Percentiles rank a stretch among this genome's conserved stretches.
These are phyloP conservation scores for Gari tellinella DNA, from an alignment of 2,888 invertebrate species.

Conservation along the genomic window DNA sequence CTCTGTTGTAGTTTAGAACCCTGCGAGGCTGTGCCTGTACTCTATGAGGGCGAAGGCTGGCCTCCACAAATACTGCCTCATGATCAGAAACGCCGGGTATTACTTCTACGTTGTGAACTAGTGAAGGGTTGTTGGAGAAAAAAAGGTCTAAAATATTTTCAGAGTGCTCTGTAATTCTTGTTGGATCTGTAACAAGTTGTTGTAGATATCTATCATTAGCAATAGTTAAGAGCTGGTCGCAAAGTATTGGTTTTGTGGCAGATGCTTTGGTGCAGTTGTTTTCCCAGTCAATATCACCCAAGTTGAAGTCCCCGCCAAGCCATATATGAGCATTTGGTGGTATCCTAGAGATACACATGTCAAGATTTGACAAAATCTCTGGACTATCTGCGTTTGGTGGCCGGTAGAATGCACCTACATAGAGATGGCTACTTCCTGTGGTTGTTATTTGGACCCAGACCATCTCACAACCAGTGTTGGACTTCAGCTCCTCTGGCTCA, in stretches of 20 bases:
- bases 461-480: constrained; percentile 15
- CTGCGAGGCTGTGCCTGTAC: neutral
- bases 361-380: constrained; percentile 5
- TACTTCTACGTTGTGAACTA: too few relatives aligned
- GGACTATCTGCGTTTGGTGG: constrained; percentile 10
- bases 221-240: constrained; percentile 22
- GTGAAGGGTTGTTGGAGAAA: constrained; percentile 25
- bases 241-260: constrained; percentile 6
- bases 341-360: constrained; percentile 23
- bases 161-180: constrained; percentile 25
- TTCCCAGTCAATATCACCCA: constrained; percentile 33
- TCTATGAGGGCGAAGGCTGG: too few relatives aligned
- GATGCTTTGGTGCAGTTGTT: constrained; percentile 7
- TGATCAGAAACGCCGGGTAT: too few relatives aligned
- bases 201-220: constrained; percentile 21
- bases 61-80: too few relatives aligned
- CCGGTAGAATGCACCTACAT: constrained; percentile 16
- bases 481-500: constrained; percentile 1
- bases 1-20: neutral
- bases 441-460: constrained; percentile 10
- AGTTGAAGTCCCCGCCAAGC: constrained; percentile 33
- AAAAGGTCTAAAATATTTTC: constrained; percentile 27
- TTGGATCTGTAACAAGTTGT: constrained; percentile 24
- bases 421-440: constrained; percentile 9
- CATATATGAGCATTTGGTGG: constrained; percentile 21